Base-by-base conservation (phyloP, 2,113 vertebrate species). In the Onychostoma macrolepis region DNA sequence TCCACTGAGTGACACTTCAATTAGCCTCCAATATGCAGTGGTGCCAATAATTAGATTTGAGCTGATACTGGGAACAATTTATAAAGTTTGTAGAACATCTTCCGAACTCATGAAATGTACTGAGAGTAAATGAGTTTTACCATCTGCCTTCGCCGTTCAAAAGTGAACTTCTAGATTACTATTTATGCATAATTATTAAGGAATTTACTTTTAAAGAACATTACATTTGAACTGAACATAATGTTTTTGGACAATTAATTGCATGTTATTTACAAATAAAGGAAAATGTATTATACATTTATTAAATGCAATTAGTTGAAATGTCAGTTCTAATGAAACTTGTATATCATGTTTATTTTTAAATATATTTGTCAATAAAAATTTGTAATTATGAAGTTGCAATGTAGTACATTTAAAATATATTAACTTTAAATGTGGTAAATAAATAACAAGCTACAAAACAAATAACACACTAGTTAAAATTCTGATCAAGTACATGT, bases 1-100 rank as follows among this genome's bases (percentile, higher is more conserved):
- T 87, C 87, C n/a, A 24, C 86, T 92, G 93, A 95, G 87, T 94
- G 94, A 94, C 94, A 95, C 92, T 94, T 95, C 93, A 95, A 95
- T 95, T 96, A 95, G 90, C 92, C 93, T 91, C 80, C 89, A 88
- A 85, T 93, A 89, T 90, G 91, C 87, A 67, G 65, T 53, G 85
- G 53, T 58, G 78, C 92, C 92, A 93, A 93, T 93, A 94, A 95
- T 94, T 92, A 94, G 94, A 95, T 94, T 78, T 90, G 87, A 86
- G 92, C 90, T 63, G 80, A 45, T 92, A 92, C 87, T 91, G 88
- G 90, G 91, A 90, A 94, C 89, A 90, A 89, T 89, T n/a, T n/a
- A 87, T 90, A 88, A 88, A 91, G 92, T 91, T 93, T 94, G 94
- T 94, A 93, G 93, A 93, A 93, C 86, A 92, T 91, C 86, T 89